These are phyloP conservation scores for Chaetophractus vellerosus DNA, from an alignment of 2,797 vertebrate species.

Conservation along the genomic window DNA sequence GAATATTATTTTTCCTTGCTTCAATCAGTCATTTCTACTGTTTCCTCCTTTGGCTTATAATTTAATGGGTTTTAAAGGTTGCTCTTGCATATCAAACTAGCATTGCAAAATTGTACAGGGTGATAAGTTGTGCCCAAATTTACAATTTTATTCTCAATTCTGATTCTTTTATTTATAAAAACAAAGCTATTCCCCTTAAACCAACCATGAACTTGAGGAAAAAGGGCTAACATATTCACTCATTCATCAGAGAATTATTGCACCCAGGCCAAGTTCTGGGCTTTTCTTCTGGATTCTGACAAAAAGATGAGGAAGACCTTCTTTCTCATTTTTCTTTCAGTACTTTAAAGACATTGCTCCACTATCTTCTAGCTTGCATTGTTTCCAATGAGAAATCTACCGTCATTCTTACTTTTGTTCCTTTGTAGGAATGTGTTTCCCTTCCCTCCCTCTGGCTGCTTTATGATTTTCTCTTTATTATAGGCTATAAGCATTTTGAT, in stretches of 20 bases:
- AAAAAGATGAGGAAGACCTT: background rate
- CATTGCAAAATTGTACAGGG: background rate
- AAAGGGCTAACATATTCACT: background rate
- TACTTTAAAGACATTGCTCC: background rate
- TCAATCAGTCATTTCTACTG: background rate
- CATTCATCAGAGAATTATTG: background rate
- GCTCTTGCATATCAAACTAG: background rate
- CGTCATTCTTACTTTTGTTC: background rate
- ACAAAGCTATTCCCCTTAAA: background rate
- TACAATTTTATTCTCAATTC: background rate
- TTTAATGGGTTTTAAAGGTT: slow-evolving; percentile 56
- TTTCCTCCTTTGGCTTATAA: background rate
- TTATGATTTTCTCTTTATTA: background rate
- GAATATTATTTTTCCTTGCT: background rate
- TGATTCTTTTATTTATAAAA: slow-evolving; percentile 40
- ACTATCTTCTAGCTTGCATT: background rate
- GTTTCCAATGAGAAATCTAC: background rate
- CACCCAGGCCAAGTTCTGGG: background rate
- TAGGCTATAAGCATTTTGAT: background rate
- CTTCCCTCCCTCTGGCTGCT: background rate
- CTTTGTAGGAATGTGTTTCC: background rate
- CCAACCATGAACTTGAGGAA: background rate
- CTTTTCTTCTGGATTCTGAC: background rate
- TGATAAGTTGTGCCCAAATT: background rate
- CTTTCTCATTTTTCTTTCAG: background rate